Evolutionary conservation across 2,888 invertebrate genomes (phyloP), one percentile per base, ranked within the genome.

Genomic region (Synergus gifuensis): DNA sequence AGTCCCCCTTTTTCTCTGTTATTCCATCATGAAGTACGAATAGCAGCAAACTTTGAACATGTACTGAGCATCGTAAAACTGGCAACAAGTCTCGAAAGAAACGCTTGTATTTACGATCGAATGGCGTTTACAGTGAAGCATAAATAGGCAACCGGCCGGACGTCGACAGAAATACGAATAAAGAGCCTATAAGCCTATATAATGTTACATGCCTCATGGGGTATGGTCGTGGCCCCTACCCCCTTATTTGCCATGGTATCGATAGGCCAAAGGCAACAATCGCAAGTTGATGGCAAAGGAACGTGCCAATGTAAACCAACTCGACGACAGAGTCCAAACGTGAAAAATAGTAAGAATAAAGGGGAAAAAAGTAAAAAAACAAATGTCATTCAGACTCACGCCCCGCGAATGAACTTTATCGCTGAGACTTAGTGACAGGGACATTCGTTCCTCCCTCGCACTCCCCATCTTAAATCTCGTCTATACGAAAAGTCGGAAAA

Each of bases 161-260:
- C 81, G 83, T 81, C 86, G 86, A 86, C 83, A 83, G 83, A 86
- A 85, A 86, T 86, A 86, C 82, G 28, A 28, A 28, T 82, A 81
- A 82, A 78, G 78, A 76, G 80, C 82, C 77, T 81, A 66, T 67
- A 46, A 18, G 22, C 60, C n/a, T 28, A 28, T 28, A 28, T 82
- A 78, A 82, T 76, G 79, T 78, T 81, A 79, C 78, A 80, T 80
- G 81, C 66, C 76, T 82, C 82, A 78, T 77, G 81, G 79, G 81
- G 83, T 83, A 78, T 80, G 80, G 73, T 79, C 28, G 16, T 11
- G 18, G 36, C 63, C 3, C 14, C 28, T 40, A 40, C 42, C 80
- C 81, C 78, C 73, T 66, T 81, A 79, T 79, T 76, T 69, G 64
- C 78, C 69, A 77, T 77, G 62, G 67, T 78, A 78, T 67, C 76